These are phyloP conservation scores for Perizoma affinitatum DNA, from an alignment of 2,888 invertebrate species.

Conservation along the genomic window DNA sequence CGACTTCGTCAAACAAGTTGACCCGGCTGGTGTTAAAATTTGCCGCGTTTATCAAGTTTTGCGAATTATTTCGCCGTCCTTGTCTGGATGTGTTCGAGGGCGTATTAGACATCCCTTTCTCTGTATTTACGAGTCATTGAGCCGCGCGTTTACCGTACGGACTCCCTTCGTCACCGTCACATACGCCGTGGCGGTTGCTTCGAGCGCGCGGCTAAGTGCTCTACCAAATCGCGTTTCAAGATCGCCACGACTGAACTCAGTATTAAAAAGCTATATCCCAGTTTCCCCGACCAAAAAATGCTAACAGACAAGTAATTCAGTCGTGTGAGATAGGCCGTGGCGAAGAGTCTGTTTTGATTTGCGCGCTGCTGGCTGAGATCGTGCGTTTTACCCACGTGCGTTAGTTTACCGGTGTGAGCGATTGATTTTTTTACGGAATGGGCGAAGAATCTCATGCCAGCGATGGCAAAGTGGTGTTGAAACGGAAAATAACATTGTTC, in stretches of 20 bases:
- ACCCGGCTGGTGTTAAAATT: constrained; percentile 34
- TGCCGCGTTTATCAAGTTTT: constrained; percentile 38
- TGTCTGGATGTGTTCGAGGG: constrained; percentile 33
- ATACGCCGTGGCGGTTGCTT: constrained; percentile 64
- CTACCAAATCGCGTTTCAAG: constrained; percentile 51
- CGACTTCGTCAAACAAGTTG: constrained; percentile 24
- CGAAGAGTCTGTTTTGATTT: constrained; percentile 46
- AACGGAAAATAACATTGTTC: constrained; percentile 92
- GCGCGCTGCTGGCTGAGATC: constrained; percentile 41
- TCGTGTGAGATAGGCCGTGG: constrained; percentile 63
- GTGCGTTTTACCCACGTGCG: constrained; percentile 63
- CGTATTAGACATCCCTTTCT: constrained; percentile 44
- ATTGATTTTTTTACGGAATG: constrained; percentile 80
- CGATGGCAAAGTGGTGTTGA: constrained; percentile 86
- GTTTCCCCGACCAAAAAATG: constrained; percentile 70
- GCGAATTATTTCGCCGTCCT: constrained; percentile 42
- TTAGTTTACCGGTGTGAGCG: constrained; percentile 60
- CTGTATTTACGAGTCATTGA: constrained; percentile 21
- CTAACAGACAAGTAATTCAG: constrained; percentile 71
- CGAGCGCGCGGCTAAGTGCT: constrained; percentile 52
- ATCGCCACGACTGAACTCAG: constrained; percentile 54
- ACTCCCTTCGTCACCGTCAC: constrained; percentile 52
- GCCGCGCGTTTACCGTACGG: constrained; percentile 28
- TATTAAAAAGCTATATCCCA: constrained; percentile 58
- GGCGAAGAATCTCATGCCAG: constrained; percentile 74